Evolutionary conservation across 2,113 vertebrate species (phyloP).

Genomic region (Lepisosteus oculatus): DNA sequence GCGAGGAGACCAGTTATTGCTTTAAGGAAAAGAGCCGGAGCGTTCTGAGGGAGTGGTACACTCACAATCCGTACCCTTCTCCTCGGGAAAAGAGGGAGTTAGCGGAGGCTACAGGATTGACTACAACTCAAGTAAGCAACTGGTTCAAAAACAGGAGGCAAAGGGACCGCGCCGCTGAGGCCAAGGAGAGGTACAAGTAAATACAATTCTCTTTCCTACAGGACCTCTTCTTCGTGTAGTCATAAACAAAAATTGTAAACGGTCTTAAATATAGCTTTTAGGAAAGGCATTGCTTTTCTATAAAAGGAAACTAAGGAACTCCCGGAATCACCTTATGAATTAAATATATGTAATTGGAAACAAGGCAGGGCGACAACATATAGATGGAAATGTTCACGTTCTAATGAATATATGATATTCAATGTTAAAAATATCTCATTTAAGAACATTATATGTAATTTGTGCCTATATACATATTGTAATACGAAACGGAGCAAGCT

Average conservation of each 20-base stretch:
- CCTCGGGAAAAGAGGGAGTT: conserved; percentile 87
- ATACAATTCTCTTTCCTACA: conserved; percentile 12
- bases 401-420: too few relatives aligned
- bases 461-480: too few relatives aligned
- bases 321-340: too few relatives aligned
- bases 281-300: neutral
- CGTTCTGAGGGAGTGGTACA: conserved; percentile 88
- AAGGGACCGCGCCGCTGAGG: conserved; percentile 85
- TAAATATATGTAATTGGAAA: neutral
- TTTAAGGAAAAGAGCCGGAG: conserved; percentile 89
- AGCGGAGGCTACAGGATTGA: conserved; percentile 87
- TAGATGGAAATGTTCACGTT: too few relatives aligned
- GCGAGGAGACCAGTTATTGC: conserved; percentile 89
- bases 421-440: too few relatives aligned
- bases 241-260: too few relatives aligned
- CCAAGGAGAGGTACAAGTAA: conserved; percentile 84
- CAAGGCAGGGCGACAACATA: neutral
- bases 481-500: too few relatives aligned
- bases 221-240: too few relatives aligned
- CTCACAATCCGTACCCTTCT: conserved; percentile 88
- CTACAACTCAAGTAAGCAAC: conserved; percentile 94
- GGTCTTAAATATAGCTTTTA: too few relatives aligned
- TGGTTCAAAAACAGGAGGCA: conserved; percentile 92
- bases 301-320: neutral
- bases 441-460: too few relatives aligned